phyloP scores from a whole-genome alignment of 2,797 vertebrate genomes.

The Gouania willdenowi region DNA sequence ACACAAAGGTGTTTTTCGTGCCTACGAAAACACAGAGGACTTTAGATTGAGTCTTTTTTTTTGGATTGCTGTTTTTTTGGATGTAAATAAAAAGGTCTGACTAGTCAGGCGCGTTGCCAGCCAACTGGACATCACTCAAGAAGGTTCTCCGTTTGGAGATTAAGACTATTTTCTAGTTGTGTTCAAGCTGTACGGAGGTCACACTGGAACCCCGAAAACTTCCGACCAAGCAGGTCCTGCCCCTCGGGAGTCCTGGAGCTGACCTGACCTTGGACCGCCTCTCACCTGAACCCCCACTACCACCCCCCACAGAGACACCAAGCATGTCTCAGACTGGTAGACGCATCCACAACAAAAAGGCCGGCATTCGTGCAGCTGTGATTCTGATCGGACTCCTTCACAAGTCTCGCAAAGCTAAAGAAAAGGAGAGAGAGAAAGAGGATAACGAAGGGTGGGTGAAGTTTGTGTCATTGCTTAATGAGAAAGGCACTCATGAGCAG shows the following conservation, averaged over 20 bases:
- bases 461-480: slow-evolving; percentile 24
- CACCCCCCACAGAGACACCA: slow-evolving; percentile 47
- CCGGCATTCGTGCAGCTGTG: slow-evolving; percentile 90
- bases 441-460: slow-evolving; percentile 70
- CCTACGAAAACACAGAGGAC: slow-evolving; percentile 1
- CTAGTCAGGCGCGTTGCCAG: not conserved
- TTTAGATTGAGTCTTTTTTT: slow-evolving; percentile 14
- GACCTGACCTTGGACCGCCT: slow-evolving; percentile 56
- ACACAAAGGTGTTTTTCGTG: slow-evolving; percentile 5
- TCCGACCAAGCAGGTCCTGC: slow-evolving; percentile 39
- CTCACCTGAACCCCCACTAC: slow-evolving; percentile 49
- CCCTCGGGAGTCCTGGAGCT: slow-evolving; percentile 33
- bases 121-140: slow-evolving; percentile 15
- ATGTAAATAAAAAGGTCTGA: not conserved
- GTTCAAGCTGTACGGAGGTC: no score
- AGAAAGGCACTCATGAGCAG: not conserved
- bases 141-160: slow-evolving; percentile 17
- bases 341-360: slow-evolving; percentile 85
- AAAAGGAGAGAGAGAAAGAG: slow-evolving; percentile 53
- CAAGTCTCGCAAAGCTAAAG: slow-evolving; percentile 85
- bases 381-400: slow-evolving; percentile 94
- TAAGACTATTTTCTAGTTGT: no score
- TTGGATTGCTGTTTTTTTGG: slow-evolving; percentile 16
- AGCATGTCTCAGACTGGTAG: slow-evolving; percentile 77
- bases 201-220: slow-evolving; percentile 54